Percentiles rank a stretch among this genome's conserved stretches.
Conservation (phyloP, 2,113 vertebrate species). For the Struthidea cinerea region DNA sequence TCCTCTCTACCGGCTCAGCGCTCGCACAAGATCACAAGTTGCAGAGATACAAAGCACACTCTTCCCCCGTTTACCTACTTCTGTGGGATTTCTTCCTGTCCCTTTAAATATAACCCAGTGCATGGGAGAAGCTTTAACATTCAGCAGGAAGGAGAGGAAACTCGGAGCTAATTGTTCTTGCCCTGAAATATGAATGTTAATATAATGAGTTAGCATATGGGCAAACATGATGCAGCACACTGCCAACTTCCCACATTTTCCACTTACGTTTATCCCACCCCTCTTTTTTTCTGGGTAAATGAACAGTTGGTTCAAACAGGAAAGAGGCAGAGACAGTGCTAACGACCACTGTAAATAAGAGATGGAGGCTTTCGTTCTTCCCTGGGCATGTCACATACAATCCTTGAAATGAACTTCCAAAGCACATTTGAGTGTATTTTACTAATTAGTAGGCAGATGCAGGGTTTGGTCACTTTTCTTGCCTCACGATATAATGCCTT, state of each 20-base stretch:
- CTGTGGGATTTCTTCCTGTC: background rate
- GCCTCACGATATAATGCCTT: background rate
- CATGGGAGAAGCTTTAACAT: background rate
- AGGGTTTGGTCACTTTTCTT: background rate
- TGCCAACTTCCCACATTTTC: conserved; percentile 35
- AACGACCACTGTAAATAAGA: conserved; percentile 28
- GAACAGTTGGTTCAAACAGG: conserved; percentile 35
- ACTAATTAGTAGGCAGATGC: background rate
- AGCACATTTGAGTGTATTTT: background rate
- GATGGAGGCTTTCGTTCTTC: background rate
- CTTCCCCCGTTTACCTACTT: background rate
- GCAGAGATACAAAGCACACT: background rate
- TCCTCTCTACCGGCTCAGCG: background rate
- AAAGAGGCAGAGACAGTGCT: background rate
- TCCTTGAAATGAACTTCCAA: background rate
- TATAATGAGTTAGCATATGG: conserved; percentile 35
- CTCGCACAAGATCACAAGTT: background rate
- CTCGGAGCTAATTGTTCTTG: background rate
- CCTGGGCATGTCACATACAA: background rate
- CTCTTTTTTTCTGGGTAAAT: background rate
- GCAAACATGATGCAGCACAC: conserved; percentile 15
- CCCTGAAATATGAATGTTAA: conserved; percentile 1
- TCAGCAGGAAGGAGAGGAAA: background rate
- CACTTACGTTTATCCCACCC: background rate
- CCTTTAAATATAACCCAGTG: background rate